Evolutionary conservation across 2,113 vertebrate species (phyloP).

Genomic region (Chaetops frenatus): DNA sequence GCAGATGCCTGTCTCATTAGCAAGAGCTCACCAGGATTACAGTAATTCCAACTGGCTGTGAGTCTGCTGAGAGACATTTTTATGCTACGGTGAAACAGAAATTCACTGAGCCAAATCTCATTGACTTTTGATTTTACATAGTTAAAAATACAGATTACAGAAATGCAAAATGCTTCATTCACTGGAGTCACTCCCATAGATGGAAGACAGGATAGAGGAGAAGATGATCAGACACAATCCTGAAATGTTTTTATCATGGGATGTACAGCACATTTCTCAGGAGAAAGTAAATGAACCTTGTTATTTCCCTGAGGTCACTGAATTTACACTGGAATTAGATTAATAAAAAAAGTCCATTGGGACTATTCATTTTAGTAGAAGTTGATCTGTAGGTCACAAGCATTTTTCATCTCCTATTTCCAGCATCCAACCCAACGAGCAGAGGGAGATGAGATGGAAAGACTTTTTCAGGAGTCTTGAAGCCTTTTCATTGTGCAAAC

Average conservation of each 20-base stretch:
- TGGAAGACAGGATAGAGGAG: neutral
- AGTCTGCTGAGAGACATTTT: neutral
- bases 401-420: neutral
- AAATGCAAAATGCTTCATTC: neutral
- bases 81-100: neutral
- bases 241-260: neutral
- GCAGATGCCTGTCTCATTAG: conserved; percentile 18
- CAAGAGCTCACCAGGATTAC: neutral
- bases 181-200: neutral
- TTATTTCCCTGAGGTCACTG: neutral
- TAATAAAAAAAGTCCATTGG: neutral
- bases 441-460: neutral
- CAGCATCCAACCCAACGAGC: neutral
- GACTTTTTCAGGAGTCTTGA: neutral
- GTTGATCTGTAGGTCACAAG: neutral
- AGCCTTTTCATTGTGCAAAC: neutral
- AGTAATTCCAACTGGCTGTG: neutral
- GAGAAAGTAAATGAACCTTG: neutral
- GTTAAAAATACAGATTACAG: neutral
- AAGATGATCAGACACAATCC: neutral
- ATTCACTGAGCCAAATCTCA: conserved; percentile 5
- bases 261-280: neutral
- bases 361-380: neutral
- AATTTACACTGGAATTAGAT: neutral
- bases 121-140: neutral